Base-by-base conservation (phyloP, 2,888 invertebrate genomes). In the Ctenicera cuprea region DNA sequence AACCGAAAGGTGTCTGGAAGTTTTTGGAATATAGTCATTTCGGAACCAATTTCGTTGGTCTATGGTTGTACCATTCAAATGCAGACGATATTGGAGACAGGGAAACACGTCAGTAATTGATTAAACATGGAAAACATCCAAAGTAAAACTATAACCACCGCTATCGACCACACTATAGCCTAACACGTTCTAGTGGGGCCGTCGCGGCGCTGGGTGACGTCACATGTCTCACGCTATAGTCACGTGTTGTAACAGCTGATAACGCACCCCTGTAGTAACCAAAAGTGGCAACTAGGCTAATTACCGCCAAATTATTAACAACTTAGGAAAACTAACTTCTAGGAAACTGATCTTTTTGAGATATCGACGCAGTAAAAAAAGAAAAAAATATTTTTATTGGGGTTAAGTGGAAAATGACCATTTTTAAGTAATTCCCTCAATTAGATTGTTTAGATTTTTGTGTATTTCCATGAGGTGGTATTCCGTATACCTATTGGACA, bases 201-300 rank as follows among this genome's bases (percentile, higher is more conserved):
- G 79, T 77, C 79, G 78, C 80, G 78, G 79, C 77, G 77, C 71
- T 50, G 74, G 73, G 63, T 80, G 80, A 80, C 80, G 80, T 80
- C 78, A 79, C 71, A 68, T 66, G 68, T 75, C 74, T 73, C 80
- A 80, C 77, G 80, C 74, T 68, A 78, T 54, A 63, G 79, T 79
- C 80, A 80, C 80, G 80, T 80, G 80, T 57, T 72, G 20, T 41
- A 77, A 78, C 80, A 80, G 80, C 80, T 80, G 80, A 79, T 80
- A 76, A 76, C 74, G 70, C 66, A 71, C 73, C 75, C 73, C 67
- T 59, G 33, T 71, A 38, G 52, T 62, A 69, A 43, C 43, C 48
- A 67, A 71, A 70, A 63, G 71, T 67, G 62, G 48, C 64, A 69
- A 67, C 62, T 59, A 33, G 50, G 37, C 52, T 73, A 73, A 73